These are phyloP conservation scores for Sclerurus mexicanus DNA, from an alignment of 2,113 vertebrate genomes.

Conservation along the genomic window DNA sequence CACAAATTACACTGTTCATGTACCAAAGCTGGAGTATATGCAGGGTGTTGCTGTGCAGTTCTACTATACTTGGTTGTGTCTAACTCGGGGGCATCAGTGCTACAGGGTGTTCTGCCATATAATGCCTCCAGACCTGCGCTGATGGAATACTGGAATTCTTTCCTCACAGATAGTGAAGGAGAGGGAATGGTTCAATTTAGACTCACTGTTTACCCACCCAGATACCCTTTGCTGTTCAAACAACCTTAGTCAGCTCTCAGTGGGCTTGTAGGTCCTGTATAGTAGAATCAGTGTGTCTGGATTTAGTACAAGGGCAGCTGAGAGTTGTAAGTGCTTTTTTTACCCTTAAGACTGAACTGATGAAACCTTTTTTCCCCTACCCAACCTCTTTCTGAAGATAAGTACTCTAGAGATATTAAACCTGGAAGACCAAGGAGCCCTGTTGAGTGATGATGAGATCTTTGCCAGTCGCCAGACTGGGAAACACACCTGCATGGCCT, in stretches of 20 bases:
- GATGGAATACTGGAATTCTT: not conserved
- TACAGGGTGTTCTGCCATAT: not conserved
- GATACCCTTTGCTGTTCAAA: not conserved
- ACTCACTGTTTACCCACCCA: not conserved
- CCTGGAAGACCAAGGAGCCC: constrained; percentile 93
- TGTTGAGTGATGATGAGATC: constrained; percentile 96
- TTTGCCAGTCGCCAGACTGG: constrained; percentile 98
- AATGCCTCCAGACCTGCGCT: not conserved
- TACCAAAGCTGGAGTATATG: not conserved
- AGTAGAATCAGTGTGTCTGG: not conserved
- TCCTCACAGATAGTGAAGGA: not conserved
- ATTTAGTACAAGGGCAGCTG: not conserved
- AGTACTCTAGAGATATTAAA: constrained; percentile 98
- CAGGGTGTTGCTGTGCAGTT: not conserved
- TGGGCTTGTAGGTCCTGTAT: not conserved
- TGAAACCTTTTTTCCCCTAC: not conserved
- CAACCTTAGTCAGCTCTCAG: not conserved
- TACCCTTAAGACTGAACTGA: not conserved
- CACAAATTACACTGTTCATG: not conserved
- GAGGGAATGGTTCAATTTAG: not conserved
- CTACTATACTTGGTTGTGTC: not conserved
- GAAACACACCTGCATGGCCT: constrained; percentile 98
- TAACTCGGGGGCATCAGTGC: not conserved
- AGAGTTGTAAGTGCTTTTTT: not conserved
- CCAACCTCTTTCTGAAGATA: constrained; percentile 77